Conservation (phyloP, 2,113 vertebrate species). For the Hucho hucho region DNA sequence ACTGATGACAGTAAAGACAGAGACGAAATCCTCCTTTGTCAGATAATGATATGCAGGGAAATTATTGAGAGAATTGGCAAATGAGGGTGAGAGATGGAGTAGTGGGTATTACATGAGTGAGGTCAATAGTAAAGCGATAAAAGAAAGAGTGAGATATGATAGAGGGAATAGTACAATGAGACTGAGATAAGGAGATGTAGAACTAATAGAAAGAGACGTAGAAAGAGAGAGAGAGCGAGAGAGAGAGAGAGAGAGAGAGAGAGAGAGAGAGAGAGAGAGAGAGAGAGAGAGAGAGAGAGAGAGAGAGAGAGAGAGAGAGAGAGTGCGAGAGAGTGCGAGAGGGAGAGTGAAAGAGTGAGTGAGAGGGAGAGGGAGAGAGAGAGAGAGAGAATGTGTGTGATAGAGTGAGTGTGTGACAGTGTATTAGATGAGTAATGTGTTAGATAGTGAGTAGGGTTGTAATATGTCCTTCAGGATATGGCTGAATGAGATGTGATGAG, state of each 20-base stretch:
- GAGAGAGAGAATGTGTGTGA: slow-evolving; percentile 9
- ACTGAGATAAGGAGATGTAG: background rate
- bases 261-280: background rate
- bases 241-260: background rate
- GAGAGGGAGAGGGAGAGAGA: slow-evolving; percentile 8
- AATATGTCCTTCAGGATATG: slow-evolving; percentile 32
- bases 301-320: slow-evolving; percentile 11
- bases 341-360: background rate
- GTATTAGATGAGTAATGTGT: slow-evolving; percentile 36
- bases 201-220: background rate
- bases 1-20: background rate
- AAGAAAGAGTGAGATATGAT: background rate
- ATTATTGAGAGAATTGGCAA: background rate
- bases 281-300: background rate
- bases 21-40: background rate
- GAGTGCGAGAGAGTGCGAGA: background rate
- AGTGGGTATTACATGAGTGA: background rate
- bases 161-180: background rate
- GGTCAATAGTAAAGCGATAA: background rate
- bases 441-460: slow-evolving; percentile 10
- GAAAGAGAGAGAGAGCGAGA: background rate
- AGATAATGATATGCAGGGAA: background rate
- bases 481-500: background rate
- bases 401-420: slow-evolving; percentile 10
- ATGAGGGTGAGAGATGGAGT: background rate